Evolutionary conservation across 1,140 invertebrate species (phyloP).

Genomic region (Temnothorax nylanderi): DNA sequence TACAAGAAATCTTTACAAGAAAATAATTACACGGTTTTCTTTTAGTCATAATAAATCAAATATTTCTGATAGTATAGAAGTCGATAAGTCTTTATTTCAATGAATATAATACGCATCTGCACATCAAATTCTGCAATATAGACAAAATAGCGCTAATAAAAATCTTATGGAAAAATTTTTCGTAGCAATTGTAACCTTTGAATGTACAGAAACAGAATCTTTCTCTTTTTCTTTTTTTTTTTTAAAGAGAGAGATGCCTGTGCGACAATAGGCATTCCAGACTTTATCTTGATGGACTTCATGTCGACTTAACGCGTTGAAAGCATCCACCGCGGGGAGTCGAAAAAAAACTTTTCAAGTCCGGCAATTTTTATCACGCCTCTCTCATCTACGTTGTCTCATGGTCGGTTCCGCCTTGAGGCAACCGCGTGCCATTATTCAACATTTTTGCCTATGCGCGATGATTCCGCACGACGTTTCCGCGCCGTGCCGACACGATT

Average conservation of each 20-base stretch:
- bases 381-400: not conserved
- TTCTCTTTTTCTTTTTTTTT: not conserved
- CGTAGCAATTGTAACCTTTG: not conserved
- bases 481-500: not conserved
- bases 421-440: not conserved
- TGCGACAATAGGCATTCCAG: conserved; percentile 35
- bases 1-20: not conserved
- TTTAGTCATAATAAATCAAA: not conserved
- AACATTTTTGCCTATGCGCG: not conserved
- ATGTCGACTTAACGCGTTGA: conserved; percentile 11
- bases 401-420: not conserved
- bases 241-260: not conserved
- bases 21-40: not conserved
- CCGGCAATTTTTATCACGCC: conserved; percentile 58
- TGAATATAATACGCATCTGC: not conserved
- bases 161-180: not conserved
- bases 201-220: not conserved
- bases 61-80: not conserved
- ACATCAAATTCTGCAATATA: not conserved
- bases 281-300: conserved; percentile 51
- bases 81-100: not conserved
- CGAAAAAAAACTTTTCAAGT: conserved; percentile 27
- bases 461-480: conserved; percentile 30
- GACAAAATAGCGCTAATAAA: not conserved
- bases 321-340: conserved; percentile 26